Evolutionary conservation across 2,797 vertebrate genomes (phyloP).

Genomic region (Sebastes melanostomus): DNA sequence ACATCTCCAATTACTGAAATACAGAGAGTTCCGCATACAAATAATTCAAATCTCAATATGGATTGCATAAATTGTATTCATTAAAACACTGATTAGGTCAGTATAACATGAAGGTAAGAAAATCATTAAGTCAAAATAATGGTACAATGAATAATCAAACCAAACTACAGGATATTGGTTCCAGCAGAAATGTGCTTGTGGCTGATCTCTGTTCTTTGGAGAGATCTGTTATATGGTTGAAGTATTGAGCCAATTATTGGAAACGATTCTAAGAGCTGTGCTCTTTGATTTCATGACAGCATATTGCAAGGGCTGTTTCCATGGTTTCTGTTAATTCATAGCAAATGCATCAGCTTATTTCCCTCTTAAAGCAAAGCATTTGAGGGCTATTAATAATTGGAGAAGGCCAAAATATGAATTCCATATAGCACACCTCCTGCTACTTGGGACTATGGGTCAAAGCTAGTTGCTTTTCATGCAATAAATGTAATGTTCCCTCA

Average conservation of each 20-base stretch:
- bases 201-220: conserved; percentile 33
- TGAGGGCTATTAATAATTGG: conserved; percentile 33
- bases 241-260: conserved; percentile 55
- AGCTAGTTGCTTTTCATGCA: conserved; percentile 19
- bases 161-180: conserved; percentile 2
- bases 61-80: conserved; percentile 1
- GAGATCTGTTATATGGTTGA: conserved; percentile 31
- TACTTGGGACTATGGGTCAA: conserved; percentile 15
- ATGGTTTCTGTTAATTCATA: conserved; percentile 68
- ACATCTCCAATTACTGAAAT: conserved; percentile 54
- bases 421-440: not conserved
- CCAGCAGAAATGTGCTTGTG: not conserved
- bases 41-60: conserved; percentile 22
- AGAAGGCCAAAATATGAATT: conserved; percentile 20
- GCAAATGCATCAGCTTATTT: conserved; percentile 50
- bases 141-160: conserved; percentile 16
- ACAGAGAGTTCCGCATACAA: conserved; percentile 6
- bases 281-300: conserved; percentile 47
- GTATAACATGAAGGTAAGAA: conserved; percentile 14
- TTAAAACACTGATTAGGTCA: conserved; percentile 35
- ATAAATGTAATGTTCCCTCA: conserved; percentile 19
- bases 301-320: conserved; percentile 56
- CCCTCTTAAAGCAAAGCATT: conserved; percentile 44
- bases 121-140: conserved; percentile 12
- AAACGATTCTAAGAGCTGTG: conserved; percentile 38